Evolutionary conservation across 2,113 vertebrate genomes (phyloP).

Genomic region (Heterotilapia buettikoferi): DNA sequence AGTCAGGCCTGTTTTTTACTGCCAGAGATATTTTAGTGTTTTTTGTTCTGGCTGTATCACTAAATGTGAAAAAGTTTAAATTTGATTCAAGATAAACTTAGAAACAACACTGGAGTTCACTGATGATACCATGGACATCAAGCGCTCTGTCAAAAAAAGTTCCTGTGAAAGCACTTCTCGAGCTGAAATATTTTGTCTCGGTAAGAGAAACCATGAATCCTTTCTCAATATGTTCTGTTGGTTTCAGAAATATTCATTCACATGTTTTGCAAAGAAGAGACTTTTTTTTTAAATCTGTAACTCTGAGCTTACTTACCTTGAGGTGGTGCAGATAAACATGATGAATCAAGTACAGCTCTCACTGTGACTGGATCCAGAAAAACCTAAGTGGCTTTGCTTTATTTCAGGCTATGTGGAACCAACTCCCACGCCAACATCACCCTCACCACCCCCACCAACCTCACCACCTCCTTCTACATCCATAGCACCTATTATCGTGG

Average conservation of each 20-base stretch:
- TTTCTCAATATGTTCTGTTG: not conserved
- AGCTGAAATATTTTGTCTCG: not conserved
- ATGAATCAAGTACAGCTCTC: not conserved
- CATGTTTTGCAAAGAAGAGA: not conserved
- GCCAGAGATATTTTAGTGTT: not conserved
- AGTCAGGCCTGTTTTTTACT: not conserved
- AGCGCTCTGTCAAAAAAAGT: not conserved
- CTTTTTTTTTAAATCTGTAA: rapidly evolving
- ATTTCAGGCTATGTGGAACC: not conserved
- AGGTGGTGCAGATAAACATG: not conserved
- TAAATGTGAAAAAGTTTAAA: not conserved
- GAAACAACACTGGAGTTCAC: not conserved
- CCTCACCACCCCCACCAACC: not conserved
- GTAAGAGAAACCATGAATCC: not conserved
- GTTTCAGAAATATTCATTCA: not conserved
- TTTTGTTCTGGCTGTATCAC: not conserved
- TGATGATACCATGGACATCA: rapidly evolving
- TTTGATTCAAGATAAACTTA: not conserved
- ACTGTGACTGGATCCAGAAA: not conserved
- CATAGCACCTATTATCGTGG: not conserved
- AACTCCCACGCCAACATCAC: not conserved
- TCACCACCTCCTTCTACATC: not conserved
- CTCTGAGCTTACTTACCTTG: not conserved
- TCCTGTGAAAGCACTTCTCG: rapidly evolving
- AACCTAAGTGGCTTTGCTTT: not conserved